Conservation (phyloP, 2,113 vertebrate genomes). For the Dendropsophus ebraccatus region DNA sequence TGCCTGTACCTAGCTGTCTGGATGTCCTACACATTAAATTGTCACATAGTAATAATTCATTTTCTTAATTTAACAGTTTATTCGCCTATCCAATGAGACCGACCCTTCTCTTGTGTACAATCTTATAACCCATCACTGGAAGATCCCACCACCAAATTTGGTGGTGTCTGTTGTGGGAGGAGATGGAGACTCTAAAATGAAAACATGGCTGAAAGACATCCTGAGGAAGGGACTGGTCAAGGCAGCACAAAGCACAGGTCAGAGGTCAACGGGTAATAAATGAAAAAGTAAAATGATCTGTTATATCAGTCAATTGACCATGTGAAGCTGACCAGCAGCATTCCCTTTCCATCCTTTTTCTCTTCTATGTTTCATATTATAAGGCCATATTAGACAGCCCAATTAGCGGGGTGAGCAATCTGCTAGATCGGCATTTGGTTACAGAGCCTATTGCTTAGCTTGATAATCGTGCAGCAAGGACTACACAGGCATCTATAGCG, state of each 20-base stretch:
- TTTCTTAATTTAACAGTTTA: conserved; percentile 70
- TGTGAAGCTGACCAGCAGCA: no score
- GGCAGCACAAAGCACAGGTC: conserved; percentile 87
- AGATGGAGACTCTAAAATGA: conserved; percentile 71
- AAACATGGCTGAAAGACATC: conserved; percentile 82
- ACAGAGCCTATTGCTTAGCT: no score
- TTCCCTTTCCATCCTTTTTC: no score
- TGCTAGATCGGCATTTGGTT: no score
- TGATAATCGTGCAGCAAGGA: no score
- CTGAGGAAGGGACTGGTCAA: conserved; percentile 81
- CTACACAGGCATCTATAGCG: no score
- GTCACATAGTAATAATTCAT: not conserved
- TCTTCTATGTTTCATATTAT: no score
- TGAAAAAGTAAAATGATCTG: not conserved
- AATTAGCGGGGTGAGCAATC: no score
- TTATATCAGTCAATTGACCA: not conserved
- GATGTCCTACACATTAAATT: no score
- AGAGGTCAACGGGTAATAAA: conserved; percentile 35
- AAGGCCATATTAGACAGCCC: no score
- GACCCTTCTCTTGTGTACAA: conserved; percentile 72
- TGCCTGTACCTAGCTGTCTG: no score
- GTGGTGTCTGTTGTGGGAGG: conserved; percentile 85
- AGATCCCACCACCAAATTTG: conserved; percentile 79
- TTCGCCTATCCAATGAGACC: conserved; percentile 81
- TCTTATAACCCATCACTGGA: conserved; percentile 78